Evolutionary conservation across 2,113 vertebrate species (phyloP), one percentile per base, ranked within the genome.

Genomic region (Nerophis lumbriciformis): DNA sequence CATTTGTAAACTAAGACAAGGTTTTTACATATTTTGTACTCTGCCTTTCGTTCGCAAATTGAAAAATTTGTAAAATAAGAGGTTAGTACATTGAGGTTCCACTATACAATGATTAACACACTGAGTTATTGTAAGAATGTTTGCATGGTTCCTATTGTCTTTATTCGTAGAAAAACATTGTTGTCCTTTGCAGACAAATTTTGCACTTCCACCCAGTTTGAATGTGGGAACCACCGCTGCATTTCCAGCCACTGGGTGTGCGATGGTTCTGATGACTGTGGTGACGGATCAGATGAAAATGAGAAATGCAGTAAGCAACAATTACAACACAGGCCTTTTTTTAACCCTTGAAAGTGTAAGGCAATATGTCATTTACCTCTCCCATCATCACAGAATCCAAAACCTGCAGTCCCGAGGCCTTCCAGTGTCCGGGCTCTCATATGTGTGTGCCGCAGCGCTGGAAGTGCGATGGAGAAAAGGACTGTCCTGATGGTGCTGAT

Each of bases 211-310:
- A 83, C 89, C 57, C 94, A 98, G 89, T 98, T 98, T 0, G 94
- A 98, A 77, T 99, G 97, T 70, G 88, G 86, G 72, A 98, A 99
- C 85, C 94, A 94, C 65, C 93, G 93, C 72, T 99, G 97, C 84
- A 97, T 99, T 90, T 93, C 93, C 78, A 93, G 89, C 75, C 91
- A 90, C 50, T 99, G 97, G 97, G 90, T 98, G 61, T 99, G 97
- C 21, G 97, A 98, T 0, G 97, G 97, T 13, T 90, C 93, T 0
- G 93, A 99, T 0, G 97, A 98, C 89, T 99, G 97, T 0, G 95
- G 94, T 0, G 97, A 98, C 0, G 89, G 92, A 78, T 93, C 92
- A 0, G 97, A 98, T 0, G 97, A 98, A 78, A 94, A 91, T 51
- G 90, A 77, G 62, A 91, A 90, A 82, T 98, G 97, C 75, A 91